Evolutionary conservation across 2,888 invertebrate species (phyloP).

Genomic region (Cosmia trapezina): DNA sequence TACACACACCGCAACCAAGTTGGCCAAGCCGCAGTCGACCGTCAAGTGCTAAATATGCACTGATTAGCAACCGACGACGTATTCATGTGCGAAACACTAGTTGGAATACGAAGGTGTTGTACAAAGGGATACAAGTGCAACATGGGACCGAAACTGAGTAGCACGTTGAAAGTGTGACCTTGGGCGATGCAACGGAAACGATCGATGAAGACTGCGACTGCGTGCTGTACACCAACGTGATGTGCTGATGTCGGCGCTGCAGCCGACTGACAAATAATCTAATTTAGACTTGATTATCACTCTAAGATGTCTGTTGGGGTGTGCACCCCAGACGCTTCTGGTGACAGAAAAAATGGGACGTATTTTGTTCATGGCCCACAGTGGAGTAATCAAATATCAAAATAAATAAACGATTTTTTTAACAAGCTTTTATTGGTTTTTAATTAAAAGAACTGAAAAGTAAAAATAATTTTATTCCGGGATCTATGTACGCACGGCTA

Average conservation of each 20-base stretch:
- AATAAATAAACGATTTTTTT: too few species aligned
- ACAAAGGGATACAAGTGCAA: constrained; percentile 22
- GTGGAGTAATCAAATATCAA: not conserved
- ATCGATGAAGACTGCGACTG: constrained; percentile 59
- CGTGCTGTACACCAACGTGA: constrained; percentile 44
- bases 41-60: constrained; percentile 69
- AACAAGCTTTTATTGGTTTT: too few species aligned
- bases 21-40: constrained; percentile 65
- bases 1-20: constrained; percentile 59
- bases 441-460: too few species aligned
- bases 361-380: not conserved
- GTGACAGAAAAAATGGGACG: not conserved
- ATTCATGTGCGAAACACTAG: constrained; percentile 45
- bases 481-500: too few species aligned
- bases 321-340: not conserved
- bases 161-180: constrained; percentile 40
- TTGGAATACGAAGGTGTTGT: constrained; percentile 18
- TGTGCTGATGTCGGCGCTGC: constrained; percentile 26
- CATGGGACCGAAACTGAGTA: constrained; percentile 18
- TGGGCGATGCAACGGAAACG: constrained; percentile 53
- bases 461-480: too few species aligned
- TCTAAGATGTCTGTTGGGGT: not conserved
- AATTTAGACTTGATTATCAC: not conserved
- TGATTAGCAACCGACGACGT: constrained; percentile 66
- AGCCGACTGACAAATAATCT: not conserved